These are phyloP conservation scores for Megalopta genalis DNA, from an alignment of 1,140 invertebrate genomes.

Conservation along the genomic window DNA sequence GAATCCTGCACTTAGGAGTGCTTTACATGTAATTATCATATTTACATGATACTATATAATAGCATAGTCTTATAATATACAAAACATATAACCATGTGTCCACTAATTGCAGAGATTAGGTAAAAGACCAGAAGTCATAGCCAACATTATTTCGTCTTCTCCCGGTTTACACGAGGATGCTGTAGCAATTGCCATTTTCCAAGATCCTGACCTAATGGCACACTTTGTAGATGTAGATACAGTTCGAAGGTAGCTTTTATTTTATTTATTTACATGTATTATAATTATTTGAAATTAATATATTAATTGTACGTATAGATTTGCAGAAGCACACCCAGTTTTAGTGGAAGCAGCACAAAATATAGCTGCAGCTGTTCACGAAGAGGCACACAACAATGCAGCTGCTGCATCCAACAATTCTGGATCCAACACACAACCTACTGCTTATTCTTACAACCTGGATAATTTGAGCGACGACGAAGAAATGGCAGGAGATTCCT, in stretches of 20 bases:
- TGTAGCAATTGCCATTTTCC: conserved; percentile 81
- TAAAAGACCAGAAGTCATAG: conserved; percentile 79
- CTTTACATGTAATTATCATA: conserved; percentile 76
- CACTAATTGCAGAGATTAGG: conserved; percentile 77
- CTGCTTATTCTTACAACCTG: conserved; percentile 78
- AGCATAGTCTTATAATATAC: conserved; percentile 2
- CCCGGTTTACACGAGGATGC: conserved; percentile 80
- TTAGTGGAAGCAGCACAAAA: conserved; percentile 80
- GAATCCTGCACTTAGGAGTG: conserved; percentile 76
- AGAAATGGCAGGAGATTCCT: conserved; percentile 81
- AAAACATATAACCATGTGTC: conserved; percentile 11
- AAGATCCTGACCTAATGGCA: conserved; percentile 81
- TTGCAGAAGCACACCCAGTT: conserved; percentile 79
- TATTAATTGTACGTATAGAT: conserved; percentile 64
- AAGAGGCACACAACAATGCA: conserved; percentile 74
- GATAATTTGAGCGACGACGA: conserved; percentile 82
- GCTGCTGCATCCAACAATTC: conserved; percentile 68
- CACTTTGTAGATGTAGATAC: conserved; percentile 80
- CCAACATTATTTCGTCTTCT: conserved; percentile 81
- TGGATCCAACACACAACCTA: conserved; percentile 61
- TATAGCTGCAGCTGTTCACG: conserved; percentile 80
- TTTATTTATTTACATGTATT: conserved; percentile 55
- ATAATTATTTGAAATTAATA: conserved; percentile 48
- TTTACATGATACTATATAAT: not conserved
- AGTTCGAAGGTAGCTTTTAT: conserved; percentile 75